A percentile compares a stretch with the other conserved stretches of the same genome.
Evolutionary conservation across 2,888 invertebrate genomes (phyloP).

Genomic region (Limnephilus marmoratus): DNA sequence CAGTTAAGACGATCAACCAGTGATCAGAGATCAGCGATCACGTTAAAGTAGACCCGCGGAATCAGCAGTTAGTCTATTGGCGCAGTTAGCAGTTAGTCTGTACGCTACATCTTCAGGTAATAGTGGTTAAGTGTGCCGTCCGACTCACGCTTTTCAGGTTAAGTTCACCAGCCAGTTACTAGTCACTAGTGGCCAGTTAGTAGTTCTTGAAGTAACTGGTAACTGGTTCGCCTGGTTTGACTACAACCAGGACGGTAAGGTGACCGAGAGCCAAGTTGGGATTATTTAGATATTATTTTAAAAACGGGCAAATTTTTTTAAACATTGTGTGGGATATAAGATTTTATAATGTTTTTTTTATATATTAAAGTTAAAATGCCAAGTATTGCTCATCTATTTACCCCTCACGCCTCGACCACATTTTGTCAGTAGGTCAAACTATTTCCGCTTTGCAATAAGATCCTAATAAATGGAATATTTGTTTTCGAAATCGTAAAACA

Average conservation of each 20-base stretch:
- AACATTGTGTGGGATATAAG: not conserved
- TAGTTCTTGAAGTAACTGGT: not conserved
- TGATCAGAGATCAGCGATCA: not conserved
- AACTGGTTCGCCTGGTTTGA: not conserved
- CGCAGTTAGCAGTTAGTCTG: not conserved
- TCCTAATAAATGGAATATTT: too few species aligned
- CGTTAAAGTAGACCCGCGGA: not conserved
- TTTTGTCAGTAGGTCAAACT: too few species aligned
- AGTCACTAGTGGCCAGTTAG: not conserved
- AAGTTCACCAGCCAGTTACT: constrained; percentile 56
- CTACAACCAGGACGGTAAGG: not conserved
- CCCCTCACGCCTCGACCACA: too few species aligned
- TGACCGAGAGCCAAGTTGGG: not conserved
- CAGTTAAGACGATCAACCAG: not conserved
- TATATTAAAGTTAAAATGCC: too few species aligned
- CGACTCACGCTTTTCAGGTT: constrained; percentile 63
- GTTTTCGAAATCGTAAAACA: too few species aligned
- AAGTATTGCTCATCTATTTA: too few species aligned
- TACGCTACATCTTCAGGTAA: not conserved
- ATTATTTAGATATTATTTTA: not conserved
- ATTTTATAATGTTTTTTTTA: too few species aligned
- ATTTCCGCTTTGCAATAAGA: too few species aligned
- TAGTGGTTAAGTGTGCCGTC: constrained; percentile 28
- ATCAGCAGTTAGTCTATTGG: not conserved
- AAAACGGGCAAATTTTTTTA: not conserved